Evolutionary conservation across 2,113 vertebrate species (phyloP).

Genomic region (Colinus virginianus): DNA sequence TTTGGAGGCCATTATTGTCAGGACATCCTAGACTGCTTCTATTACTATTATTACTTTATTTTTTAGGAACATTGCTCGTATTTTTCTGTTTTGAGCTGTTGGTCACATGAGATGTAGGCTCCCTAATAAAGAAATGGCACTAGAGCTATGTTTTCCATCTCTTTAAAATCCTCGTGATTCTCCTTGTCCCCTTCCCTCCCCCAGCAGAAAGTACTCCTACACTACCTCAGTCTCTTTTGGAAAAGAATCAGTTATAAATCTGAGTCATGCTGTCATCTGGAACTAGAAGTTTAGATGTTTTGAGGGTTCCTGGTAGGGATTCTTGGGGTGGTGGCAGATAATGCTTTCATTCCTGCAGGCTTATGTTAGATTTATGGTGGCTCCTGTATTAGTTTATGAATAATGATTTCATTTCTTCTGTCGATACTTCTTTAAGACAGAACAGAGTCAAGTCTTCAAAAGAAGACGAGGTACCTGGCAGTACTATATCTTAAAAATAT

Average conservation of each 20-base stretch:
- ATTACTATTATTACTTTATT: background rate
- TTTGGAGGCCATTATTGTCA: background rate
- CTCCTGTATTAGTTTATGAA: background rate
- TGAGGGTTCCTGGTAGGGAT: background rate
- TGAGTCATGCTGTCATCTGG: slow-evolving; percentile 43
- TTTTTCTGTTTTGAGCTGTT: background rate
- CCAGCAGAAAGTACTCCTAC: slow-evolving; percentile 33
- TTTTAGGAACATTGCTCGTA: background rate
- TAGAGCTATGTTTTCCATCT: background rate
- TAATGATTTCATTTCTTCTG: background rate
- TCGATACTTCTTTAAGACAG: background rate
- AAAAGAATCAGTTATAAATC: background rate
- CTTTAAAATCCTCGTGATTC: slow-evolving; percentile 23
- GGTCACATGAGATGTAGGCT: background rate
- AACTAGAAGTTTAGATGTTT: background rate
- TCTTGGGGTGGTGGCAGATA: background rate
- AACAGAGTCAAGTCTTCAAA: background rate
- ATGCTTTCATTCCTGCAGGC: slow-evolving; percentile 15
- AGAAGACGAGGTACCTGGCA: background rate
- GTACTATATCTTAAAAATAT: background rate
- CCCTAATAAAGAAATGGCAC: background rate
- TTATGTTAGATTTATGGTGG: background rate
- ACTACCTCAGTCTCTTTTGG: background rate
- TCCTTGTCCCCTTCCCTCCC: background rate
- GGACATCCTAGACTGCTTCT: background rate